Base-by-base conservation (phyloP, 2,888 invertebrate species). In the Chrysomela aeneicollis region DNA sequence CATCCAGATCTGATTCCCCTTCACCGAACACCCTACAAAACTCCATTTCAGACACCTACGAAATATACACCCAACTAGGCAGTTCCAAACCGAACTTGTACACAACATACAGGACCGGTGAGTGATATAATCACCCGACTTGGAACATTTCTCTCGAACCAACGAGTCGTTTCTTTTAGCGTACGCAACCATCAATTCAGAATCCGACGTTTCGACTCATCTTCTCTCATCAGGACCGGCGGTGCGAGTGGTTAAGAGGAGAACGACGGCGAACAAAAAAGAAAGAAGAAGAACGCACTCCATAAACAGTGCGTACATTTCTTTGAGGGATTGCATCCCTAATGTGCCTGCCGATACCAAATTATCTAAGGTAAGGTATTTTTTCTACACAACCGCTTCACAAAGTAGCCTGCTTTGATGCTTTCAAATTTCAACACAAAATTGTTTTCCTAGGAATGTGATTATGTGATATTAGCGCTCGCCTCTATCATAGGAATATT, bases 291-390 rank as follows among this genome's bases (percentile, higher is more conserved):
- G 97, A 58, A 98, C 97, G 0, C 93, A 94, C 80, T 95, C 94
- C 73, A 98, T 98, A 70, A 98, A 98, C 83, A 95, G 93, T 57
- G 97, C 97, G 0, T 98, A 97, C 81, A 92, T 95, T 0, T 94
- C 95, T 76, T 85, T 98, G 0, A 84, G 97, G 12, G 95, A 96
- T 70, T 94, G 96, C 81, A 98, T 98, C 75, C 98, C 98, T 0
- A 97, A 97, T 78, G 97, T 98, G 0, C 97, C 97, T 0, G 91
- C 94, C 0, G 97, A 98, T 79, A 98, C 97, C 0, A 98, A 97
- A 83, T 84, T 97, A 30, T 95, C 95, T 10, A 97, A 97, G 87
- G 94, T 95, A 84, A 87, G 70, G n/a, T n/a, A n/a, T n/a, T n/a
- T n/a, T n/a, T n/a, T n/a, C n/a, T n/a, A n/a, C n/a, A n/a, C n/a